These are phyloP conservation scores for Zaprionus lineosus DNA, from an alignment of 2,888 invertebrate species.

Conservation along the genomic window DNA sequence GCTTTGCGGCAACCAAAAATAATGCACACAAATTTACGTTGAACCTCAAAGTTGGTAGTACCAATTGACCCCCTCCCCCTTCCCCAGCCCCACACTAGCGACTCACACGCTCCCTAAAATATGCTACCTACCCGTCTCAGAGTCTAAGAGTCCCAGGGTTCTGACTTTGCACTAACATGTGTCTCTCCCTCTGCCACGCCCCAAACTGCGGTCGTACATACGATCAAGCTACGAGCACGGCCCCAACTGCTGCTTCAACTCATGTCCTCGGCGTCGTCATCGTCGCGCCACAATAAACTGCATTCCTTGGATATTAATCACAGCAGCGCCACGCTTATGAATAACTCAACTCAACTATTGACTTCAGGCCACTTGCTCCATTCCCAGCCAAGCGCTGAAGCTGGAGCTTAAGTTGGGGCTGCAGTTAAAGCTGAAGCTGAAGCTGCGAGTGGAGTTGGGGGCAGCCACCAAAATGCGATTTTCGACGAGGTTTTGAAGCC, in stretches of 20 bases:
- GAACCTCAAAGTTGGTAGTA: constrained; percentile 29
- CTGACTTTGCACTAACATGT: constrained; percentile 20
- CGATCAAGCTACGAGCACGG: not conserved
- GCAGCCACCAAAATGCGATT: constrained; percentile 9
- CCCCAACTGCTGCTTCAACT: constrained; percentile 2
- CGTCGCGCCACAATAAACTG: constrained; percentile 68
- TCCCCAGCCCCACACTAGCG: constrained; percentile 2
- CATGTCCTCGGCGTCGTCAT: constrained; percentile 23
- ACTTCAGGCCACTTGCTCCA: constrained; percentile 13
- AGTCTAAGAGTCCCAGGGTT: too few species aligned
- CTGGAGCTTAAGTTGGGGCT: not conserved
- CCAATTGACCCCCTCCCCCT: too few species aligned
- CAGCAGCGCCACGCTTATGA: constrained; percentile 61
- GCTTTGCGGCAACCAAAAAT: constrained; percentile 51
- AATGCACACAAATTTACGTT: constrained; percentile 72
- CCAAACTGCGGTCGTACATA: not conserved
- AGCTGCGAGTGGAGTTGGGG: too few species aligned
- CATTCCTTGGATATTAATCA: constrained; percentile 75
- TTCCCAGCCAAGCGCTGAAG: constrained; percentile 6
- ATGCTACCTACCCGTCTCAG: constrained; percentile 3
- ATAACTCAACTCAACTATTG: constrained; percentile 29
- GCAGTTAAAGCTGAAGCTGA: not conserved
- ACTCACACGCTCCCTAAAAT: too few species aligned
- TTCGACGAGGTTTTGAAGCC: not conserved
- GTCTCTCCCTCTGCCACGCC: constrained; percentile 57